Base-by-base conservation (phyloP, 2,797 vertebrate genomes). In the Clarias fuscus region DNA sequence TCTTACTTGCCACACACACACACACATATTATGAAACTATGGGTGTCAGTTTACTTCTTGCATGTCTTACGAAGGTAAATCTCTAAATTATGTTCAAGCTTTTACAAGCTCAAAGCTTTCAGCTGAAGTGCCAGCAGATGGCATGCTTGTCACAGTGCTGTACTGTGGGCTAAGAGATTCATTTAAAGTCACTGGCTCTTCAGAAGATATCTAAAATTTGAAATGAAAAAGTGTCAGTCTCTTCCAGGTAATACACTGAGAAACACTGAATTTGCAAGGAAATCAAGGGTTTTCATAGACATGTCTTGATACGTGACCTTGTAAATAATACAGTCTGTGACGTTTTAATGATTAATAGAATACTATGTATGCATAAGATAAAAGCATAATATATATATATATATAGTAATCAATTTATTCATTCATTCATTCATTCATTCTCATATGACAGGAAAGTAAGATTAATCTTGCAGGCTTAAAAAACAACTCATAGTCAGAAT, bases 71-170 rank as follows among this genome's bases (percentile, higher is more conserved):
- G 10, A 33, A 40, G 24, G 1, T 43, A 27, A 18, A 80, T 48
- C 8, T 58, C 18, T 59, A 13, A 70, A 77, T 53, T 20, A 53
- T 59, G 14, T 71, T 59, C n/a, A 5, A 14, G 6, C 22, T 59
- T 64, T 53, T 17, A n/a, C 10, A 27, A 76, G 64, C 43, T 72
- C 37, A 22, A 2, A 61, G 59, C 11, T 61, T 59, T 81, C 48
- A 68, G 15, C 75, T 40, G 27, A 83, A 71, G 5, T 82, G 59
- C 87, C 89, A 85, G 85, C 80, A 89, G 89, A 85, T 86, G 88
- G 89, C 88, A 27, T 59, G 43, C 88, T 84, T 62, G 67, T 73
- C 86, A 82, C 64, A 86, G 81, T 18, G 65, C 11, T 85, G 61
- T 70, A 62, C 15, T 65, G 24, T 67, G 62, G 65, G 40, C 27